Percentiles rank a stretch among this genome's conserved stretches.
These are phyloP conservation scores for Plumapathes pennacea DNA, from an alignment of 92 coral and sea anemone species.

Conservation along the genomic window DNA sequence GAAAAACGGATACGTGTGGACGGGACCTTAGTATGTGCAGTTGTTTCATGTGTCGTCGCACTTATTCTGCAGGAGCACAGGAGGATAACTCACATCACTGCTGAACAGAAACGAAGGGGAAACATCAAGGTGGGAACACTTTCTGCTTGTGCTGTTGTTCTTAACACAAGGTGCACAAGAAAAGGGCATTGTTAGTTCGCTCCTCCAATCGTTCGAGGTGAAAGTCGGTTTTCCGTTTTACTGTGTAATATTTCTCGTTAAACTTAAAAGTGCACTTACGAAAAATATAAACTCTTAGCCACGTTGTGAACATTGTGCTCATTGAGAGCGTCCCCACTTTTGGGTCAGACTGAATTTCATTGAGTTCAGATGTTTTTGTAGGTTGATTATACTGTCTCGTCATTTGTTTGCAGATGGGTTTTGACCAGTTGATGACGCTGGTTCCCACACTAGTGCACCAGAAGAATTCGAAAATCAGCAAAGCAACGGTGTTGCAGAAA, in stretches of 20 bases:
- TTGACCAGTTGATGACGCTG: slow-evolving; percentile 82
- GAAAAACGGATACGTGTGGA: no score
- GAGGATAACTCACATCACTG: slow-evolving; percentile 90
- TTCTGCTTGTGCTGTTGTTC: no score
- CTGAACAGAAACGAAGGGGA: slow-evolving; percentile 95
- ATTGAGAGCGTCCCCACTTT: no score
- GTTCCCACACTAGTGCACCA: slow-evolving; percentile 91
- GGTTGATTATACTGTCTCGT: background rate
- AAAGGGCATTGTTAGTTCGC: no score
- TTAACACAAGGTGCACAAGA: no score
- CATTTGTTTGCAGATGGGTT: slow-evolving; percentile 72
- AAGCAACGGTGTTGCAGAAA: slow-evolving; percentile 90
- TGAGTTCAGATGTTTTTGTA: background rate
- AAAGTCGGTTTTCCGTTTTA: no score
- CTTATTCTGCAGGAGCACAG: slow-evolving; percentile 73
- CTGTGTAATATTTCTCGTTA: background rate
- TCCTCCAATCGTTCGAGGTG: no score
- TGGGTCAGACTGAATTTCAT: background rate
- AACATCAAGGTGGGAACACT: slow-evolving; percentile 74
- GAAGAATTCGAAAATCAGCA: slow-evolving; percentile 86
- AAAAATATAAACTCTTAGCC: background rate
- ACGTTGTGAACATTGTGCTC: background rate
- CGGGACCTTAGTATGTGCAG: no score
- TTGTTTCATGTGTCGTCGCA: no score
- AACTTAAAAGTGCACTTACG: background rate